Percentiles rank a stretch among this genome's conserved stretches.
Conservation (phyloP, 2,797 vertebrate genomes). For the Aeoliscus strigatus region DNA sequence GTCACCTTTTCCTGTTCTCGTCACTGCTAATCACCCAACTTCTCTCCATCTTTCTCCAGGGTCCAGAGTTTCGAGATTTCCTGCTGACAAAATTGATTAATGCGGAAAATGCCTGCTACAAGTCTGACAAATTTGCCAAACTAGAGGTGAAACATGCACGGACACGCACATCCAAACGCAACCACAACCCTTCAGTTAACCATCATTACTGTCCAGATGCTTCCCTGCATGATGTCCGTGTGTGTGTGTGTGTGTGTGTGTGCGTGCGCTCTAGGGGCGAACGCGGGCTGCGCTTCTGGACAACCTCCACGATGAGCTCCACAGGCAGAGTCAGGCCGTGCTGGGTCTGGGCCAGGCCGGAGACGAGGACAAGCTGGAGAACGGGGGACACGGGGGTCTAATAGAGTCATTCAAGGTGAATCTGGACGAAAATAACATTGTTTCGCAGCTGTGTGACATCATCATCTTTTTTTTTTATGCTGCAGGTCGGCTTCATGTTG, state of each 20-base stretch:
- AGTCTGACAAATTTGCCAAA: conserved; percentile 97
- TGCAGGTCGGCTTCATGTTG: conserved; percentile 41
- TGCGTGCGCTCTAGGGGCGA: conserved; percentile 86
- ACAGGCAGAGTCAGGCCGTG: conserved; percentile 87
- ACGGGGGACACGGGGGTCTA: conserved; percentile 91
- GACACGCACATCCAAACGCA: conserved; percentile 11
- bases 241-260: conserved; percentile 11
- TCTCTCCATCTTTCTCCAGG: conserved; percentile 59
- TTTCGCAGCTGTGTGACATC: conserved; percentile 28
- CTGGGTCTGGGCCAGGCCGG: conserved; percentile 85
- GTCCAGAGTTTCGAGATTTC: conserved; percentile 91
- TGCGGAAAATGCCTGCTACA: conserved; percentile 94
- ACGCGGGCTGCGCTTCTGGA: conserved; percentile 91
- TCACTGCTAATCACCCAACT: too few species aligned
- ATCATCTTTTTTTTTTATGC: neutral
- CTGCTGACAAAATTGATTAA: conserved; percentile 97
- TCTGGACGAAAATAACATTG: conserved; percentile 3
- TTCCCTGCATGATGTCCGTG: conserved; percentile 1
- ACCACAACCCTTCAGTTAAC: conserved; percentile 7
- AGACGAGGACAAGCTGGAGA: conserved; percentile 94
- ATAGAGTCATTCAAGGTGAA: conserved; percentile 97
- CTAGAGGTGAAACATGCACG: conserved; percentile 82
- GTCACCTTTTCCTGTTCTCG: conserved; percentile 23
- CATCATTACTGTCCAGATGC: too few species aligned
- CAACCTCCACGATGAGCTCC: conserved; percentile 94